phyloP scores from a whole-genome alignment of 1,140 invertebrate genomes.

The Zophobas atratus region DNA sequence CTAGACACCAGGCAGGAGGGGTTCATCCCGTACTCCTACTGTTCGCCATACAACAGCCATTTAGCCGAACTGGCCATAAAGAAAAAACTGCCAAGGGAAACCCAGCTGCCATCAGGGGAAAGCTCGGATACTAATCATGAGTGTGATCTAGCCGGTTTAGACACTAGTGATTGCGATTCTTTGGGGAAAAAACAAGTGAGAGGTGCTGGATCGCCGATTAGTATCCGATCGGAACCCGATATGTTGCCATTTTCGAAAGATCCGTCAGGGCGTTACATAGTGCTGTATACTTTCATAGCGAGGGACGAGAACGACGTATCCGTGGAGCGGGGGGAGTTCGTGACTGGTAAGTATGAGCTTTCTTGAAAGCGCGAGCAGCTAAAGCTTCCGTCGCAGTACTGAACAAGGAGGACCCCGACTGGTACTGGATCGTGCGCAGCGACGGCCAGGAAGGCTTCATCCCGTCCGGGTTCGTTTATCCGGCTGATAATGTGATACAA shows the following conservation, averaged over 20 bases:
- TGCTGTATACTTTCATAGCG: constrained; percentile 93
- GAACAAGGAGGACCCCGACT: constrained; percentile 94
- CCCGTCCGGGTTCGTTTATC: constrained; percentile 95
- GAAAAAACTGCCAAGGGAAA: constrained; percentile 86
- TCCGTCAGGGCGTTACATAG: constrained; percentile 91
- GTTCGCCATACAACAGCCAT: constrained; percentile 87
- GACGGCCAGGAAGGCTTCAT: constrained; percentile 97
- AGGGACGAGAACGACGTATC: constrained; percentile 95
- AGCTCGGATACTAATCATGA: constrained; percentile 63
- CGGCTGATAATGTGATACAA: constrained; percentile 86
- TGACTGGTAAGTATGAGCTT: constrained; percentile 73
- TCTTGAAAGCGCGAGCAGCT: too few species aligned
- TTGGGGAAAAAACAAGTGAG: constrained; percentile 71
- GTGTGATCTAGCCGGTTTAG: constrained; percentile 64
- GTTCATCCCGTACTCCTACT: constrained; percentile 95
- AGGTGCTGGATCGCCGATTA: constrained; percentile 74
- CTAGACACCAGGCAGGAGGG: constrained; percentile 91
- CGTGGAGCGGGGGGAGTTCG: constrained; percentile 94
- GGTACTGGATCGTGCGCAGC: constrained; percentile 95
- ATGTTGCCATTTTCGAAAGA: constrained; percentile 93
- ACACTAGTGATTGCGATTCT: constrained; percentile 67
- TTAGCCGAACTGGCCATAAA: constrained; percentile 84
- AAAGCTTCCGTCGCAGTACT: constrained; percentile 72
- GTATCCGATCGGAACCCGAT: constrained; percentile 77
- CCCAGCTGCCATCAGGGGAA: constrained; percentile 60